These are phyloP conservation scores for Orthonychiurus folsomi DNA, from an alignment of 2,888 invertebrate species.

Conservation along the genomic window DNA sequence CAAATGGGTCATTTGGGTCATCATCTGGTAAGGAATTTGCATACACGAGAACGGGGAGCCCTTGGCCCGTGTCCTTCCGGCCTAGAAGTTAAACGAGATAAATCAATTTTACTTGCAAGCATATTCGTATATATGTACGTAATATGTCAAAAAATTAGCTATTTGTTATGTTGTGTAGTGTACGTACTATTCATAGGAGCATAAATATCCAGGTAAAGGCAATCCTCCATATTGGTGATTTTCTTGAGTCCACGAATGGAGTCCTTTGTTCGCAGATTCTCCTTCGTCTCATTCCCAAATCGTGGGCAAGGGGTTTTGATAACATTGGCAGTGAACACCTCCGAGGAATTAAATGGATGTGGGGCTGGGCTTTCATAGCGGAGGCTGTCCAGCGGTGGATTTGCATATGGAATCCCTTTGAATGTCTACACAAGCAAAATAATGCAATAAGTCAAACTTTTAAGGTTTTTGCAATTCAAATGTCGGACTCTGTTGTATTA, in stretches of 20 bases:
- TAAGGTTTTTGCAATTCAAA: background rate
- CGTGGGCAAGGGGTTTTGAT: conserved; percentile 33
- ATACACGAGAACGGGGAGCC: conserved; percentile 35
- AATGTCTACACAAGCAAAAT: conserved; percentile 23
- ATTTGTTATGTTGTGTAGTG: too few relatives aligned
- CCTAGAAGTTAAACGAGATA: conserved; percentile 25
- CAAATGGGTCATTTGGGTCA: conserved; percentile 34
- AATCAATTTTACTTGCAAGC: conserved; percentile 3
- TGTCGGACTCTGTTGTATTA: background rate
- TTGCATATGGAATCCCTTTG: conserved; percentile 72
- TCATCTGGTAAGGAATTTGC: conserved; percentile 35
- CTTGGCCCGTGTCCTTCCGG: conserved; percentile 29
- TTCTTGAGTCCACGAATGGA: conserved; percentile 26
- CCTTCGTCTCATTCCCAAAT: conserved; percentile 24
- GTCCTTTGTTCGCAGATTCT: conserved; percentile 25
- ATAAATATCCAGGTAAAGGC: conserved; percentile 35
- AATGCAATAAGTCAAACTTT: background rate
- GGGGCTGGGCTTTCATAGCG: conserved; percentile 49
- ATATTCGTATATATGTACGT: conserved; percentile 11
- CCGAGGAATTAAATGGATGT: conserved; percentile 23
- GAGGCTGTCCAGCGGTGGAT: conserved; percentile 75
- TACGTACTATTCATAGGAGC: conserved; percentile 30
- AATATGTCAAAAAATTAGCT: conserved; percentile 6
- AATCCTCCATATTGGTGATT: conserved; percentile 33
- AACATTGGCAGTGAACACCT: conserved; percentile 33